Evolutionary conservation across 1,140 invertebrate genomes (phyloP).

Genomic region (Daktulosphaira vitifoliae): DNA sequence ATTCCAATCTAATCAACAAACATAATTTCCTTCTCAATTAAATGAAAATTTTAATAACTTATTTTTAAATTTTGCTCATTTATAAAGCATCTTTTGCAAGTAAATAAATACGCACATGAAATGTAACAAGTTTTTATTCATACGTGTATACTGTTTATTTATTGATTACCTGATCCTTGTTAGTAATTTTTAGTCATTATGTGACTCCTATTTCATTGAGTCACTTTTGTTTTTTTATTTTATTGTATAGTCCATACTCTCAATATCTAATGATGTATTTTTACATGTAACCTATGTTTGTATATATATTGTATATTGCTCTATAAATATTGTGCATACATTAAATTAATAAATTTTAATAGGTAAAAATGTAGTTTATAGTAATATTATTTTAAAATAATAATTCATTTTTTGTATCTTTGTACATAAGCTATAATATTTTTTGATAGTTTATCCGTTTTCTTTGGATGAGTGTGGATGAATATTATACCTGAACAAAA

Average conservation of each 20-base stretch:
- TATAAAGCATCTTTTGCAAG: slow-evolving; percentile 4
- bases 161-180: background rate
- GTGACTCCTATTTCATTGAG: slow-evolving; percentile 19
- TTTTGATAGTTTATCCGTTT: slow-evolving; percentile 10
- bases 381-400: slow-evolving; percentile 16
- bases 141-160: background rate
- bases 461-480: slow-evolving; percentile 15
- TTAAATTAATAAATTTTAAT: slow-evolving; percentile 21
- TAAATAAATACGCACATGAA: background rate
- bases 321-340: slow-evolving; percentile 27
- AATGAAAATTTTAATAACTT: no score
- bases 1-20: no score
- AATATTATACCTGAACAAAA: slow-evolving; percentile 33
- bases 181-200: slow-evolving; percentile 17
- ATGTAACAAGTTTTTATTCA: background rate
- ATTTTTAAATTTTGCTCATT: slow-evolving; percentile 11
- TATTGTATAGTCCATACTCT: slow-evolving; percentile 24
- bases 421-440: slow-evolving; percentile 7
- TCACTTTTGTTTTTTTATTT: slow-evolving; percentile 28
- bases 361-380: slow-evolving; percentile 25
- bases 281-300: slow-evolving; percentile 22
- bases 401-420: background rate
- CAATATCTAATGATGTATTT: slow-evolving; percentile 16
- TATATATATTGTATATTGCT: slow-evolving; percentile 26
- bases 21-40: no score